A percentile compares a stretch with the other conserved stretches of the same genome.
Conservation (phyloP, 2,888 invertebrate species). For the Petrophora chlorosata region DNA sequence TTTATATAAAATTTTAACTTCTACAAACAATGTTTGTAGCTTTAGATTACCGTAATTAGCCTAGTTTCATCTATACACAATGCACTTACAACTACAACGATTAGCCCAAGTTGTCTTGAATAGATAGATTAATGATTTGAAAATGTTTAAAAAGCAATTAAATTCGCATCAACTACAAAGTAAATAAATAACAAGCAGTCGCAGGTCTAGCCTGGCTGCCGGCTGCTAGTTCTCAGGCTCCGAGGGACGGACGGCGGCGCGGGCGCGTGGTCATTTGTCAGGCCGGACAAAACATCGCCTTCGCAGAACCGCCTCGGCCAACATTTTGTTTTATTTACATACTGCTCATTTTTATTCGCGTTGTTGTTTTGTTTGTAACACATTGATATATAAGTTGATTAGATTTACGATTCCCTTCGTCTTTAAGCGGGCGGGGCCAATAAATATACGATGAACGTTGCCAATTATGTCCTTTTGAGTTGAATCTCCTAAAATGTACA, state of each 20-base stretch:
- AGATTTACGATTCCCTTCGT: slow-evolving; percentile 42
- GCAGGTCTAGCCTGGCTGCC: slow-evolving; percentile 2
- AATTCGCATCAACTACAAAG: slow-evolving; percentile 6
- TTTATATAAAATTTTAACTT: too few relatives aligned
- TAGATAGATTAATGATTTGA: slow-evolving; percentile 3
- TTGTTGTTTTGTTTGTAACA: slow-evolving; percentile 47
- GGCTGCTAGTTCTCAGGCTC: slow-evolving; percentile 14
- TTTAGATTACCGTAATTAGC: slow-evolving; percentile 1
- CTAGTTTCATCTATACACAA: not conserved
- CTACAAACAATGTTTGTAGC: not conserved
- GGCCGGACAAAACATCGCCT: slow-evolving; percentile 45
- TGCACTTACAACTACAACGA: too few relatives aligned
- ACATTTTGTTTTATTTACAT: slow-evolving; percentile 53
- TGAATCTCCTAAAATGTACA: slow-evolving; percentile 11
- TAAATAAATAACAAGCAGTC: not conserved
- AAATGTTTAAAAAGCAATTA: slow-evolving; percentile 8
- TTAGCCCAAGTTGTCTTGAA: not conserved
- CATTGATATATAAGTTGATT: slow-evolving; percentile 45
- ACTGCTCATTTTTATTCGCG: slow-evolving; percentile 47
- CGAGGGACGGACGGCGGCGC: slow-evolving; percentile 8
- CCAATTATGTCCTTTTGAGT: slow-evolving; percentile 33
- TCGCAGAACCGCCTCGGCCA: slow-evolving; percentile 54
- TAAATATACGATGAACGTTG: slow-evolving; percentile 33
- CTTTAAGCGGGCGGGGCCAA: slow-evolving; percentile 15
- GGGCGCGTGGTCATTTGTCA: slow-evolving; percentile 43